phyloP scores from a whole-genome alignment of 2,797 vertebrate species.

The Halcyon badia region DNA sequence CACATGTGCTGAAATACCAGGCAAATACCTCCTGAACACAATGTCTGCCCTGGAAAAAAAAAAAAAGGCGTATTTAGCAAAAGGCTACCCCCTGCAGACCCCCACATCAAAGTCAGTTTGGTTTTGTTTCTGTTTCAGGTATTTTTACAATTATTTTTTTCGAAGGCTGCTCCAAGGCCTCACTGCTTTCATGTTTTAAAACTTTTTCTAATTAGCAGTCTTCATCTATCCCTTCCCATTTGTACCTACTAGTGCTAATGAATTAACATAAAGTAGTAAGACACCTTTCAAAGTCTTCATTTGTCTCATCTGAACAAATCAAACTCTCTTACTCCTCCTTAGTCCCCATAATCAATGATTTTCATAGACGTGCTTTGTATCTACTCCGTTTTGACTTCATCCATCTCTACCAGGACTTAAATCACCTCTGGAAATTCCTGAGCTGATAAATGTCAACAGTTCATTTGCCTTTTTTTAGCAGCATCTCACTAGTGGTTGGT shows the following conservation, averaged over 20 bases:
- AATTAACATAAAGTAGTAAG: background rate
- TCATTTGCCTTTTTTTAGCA: background rate
- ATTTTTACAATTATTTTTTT: background rate
- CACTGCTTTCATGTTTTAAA: background rate
- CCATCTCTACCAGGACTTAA: background rate
- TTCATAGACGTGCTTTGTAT: background rate
- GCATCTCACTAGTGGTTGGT: background rate
- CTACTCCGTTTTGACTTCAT: background rate
- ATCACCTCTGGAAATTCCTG: background rate
- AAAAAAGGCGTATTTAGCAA: background rate
- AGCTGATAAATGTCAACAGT: background rate
- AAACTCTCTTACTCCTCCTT: background rate
- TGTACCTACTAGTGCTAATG: background rate
- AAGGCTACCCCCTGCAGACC: background rate
- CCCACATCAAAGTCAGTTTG: background rate
- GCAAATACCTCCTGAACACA: background rate
- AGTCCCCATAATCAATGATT: background rate
- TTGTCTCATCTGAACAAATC: background rate
- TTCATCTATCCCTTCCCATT: background rate
- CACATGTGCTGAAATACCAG: background rate
- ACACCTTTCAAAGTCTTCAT: background rate
- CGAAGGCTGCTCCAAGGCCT: background rate
- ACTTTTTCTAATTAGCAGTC: background rate
- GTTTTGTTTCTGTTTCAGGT: background rate
- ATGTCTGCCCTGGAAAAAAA: background rate